Evolutionary conservation across 1,140 invertebrate species (phyloP).

Genomic region (Uloborus diversus): DNA sequence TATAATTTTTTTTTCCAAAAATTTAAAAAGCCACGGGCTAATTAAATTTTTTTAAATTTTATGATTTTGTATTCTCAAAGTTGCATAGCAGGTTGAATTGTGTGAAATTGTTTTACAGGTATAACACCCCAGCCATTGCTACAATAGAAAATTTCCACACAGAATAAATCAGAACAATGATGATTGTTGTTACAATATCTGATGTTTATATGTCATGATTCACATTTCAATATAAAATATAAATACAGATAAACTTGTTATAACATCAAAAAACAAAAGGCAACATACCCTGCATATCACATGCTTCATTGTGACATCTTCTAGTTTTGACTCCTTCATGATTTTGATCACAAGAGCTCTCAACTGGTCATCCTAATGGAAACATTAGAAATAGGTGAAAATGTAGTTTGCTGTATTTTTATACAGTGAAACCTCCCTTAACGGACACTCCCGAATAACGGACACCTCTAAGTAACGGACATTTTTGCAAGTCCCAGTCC

Average conservation of each 20-base stretch:
- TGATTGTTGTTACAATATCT: background rate
- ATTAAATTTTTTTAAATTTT: background rate
- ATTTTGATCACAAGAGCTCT: slow-evolving; percentile 34
- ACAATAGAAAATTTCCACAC: background rate
- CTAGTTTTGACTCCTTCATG: slow-evolving; percentile 40
- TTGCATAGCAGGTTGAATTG: background rate
- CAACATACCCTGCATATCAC: slow-evolving; percentile 25
- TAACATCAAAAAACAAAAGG: background rate
- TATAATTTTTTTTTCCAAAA: background rate
- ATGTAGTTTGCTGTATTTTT: background rate
- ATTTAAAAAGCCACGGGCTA: background rate
- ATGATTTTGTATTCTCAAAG: too few species aligned
- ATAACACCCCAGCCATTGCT: background rate
- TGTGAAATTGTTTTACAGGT: background rate
- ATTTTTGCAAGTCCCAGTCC: too few species aligned
- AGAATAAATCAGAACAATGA: background rate
- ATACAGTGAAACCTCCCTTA: background rate
- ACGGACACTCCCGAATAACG: background rate
- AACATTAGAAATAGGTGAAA: background rate
- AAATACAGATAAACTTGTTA: too few species aligned
- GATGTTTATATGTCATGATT: background rate
- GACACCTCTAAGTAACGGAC: background rate
- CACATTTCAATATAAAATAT: too few species aligned
- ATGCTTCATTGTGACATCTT: slow-evolving; percentile 47
- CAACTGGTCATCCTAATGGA: slow-evolving; percentile 42